Percentiles rank a stretch among this genome's conserved stretches.
Evolutionary conservation across 2,113 vertebrate genomes (phyloP).

Genomic region (Crocuta crocuta): DNA sequence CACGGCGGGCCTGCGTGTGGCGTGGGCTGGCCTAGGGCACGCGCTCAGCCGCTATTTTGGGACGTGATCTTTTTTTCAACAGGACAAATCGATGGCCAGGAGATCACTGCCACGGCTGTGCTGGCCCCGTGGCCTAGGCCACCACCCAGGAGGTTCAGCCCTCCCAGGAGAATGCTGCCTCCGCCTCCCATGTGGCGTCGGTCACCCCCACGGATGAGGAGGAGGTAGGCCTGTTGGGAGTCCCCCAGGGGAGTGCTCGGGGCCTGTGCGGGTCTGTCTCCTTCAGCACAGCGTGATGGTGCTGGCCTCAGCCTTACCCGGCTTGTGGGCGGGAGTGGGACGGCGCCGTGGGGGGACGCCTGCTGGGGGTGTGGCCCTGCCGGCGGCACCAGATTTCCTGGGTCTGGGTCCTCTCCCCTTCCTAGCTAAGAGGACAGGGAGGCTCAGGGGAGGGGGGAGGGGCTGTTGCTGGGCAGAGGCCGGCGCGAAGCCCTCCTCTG

Average conservation of each 20-base stretch:
- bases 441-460: neutral
- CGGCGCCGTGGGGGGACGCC: too few relatives aligned
- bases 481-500: neutral
- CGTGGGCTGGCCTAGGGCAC: neutral
- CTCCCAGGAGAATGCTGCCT: conserved; percentile 94
- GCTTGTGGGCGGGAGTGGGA: too few relatives aligned
- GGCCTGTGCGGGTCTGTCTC: neutral
- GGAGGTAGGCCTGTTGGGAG: conserved; percentile 87
- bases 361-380: neutral
- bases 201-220: conserved; percentile 96
- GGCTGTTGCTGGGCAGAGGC: neutral
- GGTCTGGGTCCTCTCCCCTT: neutral
- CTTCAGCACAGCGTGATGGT: neutral
- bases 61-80: conserved; percentile 44
- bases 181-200: conserved; percentile 97
- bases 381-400: too few relatives aligned
- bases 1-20: neutral
- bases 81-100: conserved; percentile 99
- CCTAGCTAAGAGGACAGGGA: neutral
- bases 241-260: neutral
- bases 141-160: conserved; percentile 92
- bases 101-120: conserved; percentile 96
- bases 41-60: neutral
- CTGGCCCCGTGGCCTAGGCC: conserved; percentile 92
- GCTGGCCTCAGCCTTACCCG: neutral